Percentiles rank a stretch among this genome's conserved stretches.
These are phyloP conservation scores for Drosophila mayri DNA, from an alignment of 1,140 invertebrate species.

Conservation along the genomic window DNA sequence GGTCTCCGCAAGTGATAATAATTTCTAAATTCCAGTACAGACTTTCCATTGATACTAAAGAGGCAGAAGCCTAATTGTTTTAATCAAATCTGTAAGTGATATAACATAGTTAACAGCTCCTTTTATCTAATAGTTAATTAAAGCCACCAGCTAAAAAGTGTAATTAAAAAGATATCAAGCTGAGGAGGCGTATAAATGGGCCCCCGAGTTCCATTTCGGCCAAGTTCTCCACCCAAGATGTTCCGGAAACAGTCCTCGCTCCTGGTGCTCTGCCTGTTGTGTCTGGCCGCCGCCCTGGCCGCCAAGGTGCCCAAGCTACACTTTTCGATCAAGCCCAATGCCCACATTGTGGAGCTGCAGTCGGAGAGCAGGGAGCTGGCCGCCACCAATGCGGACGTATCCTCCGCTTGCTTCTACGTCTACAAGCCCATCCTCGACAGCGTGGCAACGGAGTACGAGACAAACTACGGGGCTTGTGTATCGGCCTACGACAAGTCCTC, in stretches of 20 bases:
- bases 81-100: background rate
- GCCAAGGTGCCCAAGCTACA: conserved; percentile 12
- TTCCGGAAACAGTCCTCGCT: conserved; percentile 10
- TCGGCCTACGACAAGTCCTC: background rate
- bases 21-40: background rate
- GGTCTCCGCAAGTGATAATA: background rate
- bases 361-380: conserved; percentile 29
- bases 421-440: conserved; percentile 38
- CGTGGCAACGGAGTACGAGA: conserved; percentile 13
- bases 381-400: conserved; percentile 2
- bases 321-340: conserved; percentile 4
- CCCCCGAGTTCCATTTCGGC: background rate
- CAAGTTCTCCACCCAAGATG: conserved; percentile 11
- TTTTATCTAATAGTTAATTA: conserved; percentile 7
- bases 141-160: background rate
- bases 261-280: conserved; percentile 8
- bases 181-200: conserved; percentile 18
- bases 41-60: background rate
- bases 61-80: background rate
- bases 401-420: conserved; percentile 35
- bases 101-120: background rate
- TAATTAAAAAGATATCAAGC: conserved; percentile 36
- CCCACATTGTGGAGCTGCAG: conserved; percentile 30
- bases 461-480: conserved; percentile 24
- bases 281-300: conserved; percentile 6